phyloP scores from a whole-genome alignment of 1,140 invertebrate species.

The Orchestia grillus region DNA sequence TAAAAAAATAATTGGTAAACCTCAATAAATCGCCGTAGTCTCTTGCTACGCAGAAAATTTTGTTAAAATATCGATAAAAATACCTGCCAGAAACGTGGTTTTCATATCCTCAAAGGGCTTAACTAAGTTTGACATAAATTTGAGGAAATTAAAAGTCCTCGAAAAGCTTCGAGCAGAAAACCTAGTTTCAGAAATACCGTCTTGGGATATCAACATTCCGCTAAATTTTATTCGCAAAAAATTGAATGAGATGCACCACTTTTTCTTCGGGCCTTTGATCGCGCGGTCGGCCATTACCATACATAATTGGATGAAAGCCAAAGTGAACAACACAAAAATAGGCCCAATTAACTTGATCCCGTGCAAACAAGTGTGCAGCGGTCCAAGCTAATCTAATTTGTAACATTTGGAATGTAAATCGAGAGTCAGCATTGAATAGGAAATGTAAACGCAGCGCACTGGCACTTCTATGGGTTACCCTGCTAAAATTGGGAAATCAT shows the following conservation, averaged over 20 bases:
- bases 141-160: background rate
- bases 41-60: background rate
- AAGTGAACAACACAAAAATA: slow-evolving; percentile 34
- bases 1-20: background rate
- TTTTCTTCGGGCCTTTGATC: background rate
- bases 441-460: background rate
- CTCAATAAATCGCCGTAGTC: background rate
- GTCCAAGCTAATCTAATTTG: background rate
- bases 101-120: background rate
- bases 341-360: background rate
- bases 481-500: background rate
- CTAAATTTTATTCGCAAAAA: background rate
- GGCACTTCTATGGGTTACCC: background rate
- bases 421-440: background rate
- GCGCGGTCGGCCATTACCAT: background rate
- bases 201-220: background rate
- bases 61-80: background rate
- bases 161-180: background rate
- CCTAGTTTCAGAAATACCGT: background rate
- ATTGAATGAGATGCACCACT: background rate
- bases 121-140: background rate
- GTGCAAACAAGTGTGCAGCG: background rate
- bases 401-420: background rate
- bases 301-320: slow-evolving; percentile 26
- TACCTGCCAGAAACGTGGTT: background rate